Percentiles rank a stretch among this genome's conserved stretches.
Conservation (phyloP, 2,888 invertebrate genomes). For the Geophilus truncorum region DNA sequence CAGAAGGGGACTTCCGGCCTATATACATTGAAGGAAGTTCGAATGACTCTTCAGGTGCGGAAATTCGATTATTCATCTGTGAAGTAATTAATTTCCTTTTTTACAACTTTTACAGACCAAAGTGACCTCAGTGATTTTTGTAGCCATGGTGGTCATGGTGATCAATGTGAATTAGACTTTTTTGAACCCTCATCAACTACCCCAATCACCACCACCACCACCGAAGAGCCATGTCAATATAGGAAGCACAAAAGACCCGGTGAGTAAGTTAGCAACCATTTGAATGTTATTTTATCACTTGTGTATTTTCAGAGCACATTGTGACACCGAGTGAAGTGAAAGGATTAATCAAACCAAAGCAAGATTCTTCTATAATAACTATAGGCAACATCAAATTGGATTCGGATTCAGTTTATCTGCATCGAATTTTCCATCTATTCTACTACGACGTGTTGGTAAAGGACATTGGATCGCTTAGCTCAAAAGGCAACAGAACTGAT, state of each 20-base stretch:
- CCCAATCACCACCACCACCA: not conserved
- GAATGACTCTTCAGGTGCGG: too few relatives aligned
- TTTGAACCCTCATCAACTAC: not conserved
- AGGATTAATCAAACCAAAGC: not conserved
- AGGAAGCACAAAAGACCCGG: not conserved
- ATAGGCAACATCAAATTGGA: not conserved
- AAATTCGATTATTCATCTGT: too few relatives aligned
- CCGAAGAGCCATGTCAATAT: not conserved
- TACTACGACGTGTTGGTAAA: not conserved
- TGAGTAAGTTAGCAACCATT: not conserved
- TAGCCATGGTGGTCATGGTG: not conserved
- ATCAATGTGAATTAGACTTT: not conserved
- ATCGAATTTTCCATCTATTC: not conserved
- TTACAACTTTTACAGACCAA: too few relatives aligned
- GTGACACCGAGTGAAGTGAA: not conserved
- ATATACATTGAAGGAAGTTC: not conserved
- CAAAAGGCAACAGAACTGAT: not conserved
- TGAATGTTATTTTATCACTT: too few relatives aligned
- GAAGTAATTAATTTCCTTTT: too few relatives aligned
- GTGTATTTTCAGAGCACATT: not conserved
- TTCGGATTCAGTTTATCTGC: not conserved
- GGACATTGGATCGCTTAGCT: not conserved
- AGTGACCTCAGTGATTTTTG: too few relatives aligned
- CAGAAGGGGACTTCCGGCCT: not conserved
- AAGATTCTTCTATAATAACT: not conserved